Percentiles rank a stretch among this genome's conserved stretches.
Conservation (phyloP, 2,797 vertebrate species). For the Gastrophryne carolinensis region DNA sequence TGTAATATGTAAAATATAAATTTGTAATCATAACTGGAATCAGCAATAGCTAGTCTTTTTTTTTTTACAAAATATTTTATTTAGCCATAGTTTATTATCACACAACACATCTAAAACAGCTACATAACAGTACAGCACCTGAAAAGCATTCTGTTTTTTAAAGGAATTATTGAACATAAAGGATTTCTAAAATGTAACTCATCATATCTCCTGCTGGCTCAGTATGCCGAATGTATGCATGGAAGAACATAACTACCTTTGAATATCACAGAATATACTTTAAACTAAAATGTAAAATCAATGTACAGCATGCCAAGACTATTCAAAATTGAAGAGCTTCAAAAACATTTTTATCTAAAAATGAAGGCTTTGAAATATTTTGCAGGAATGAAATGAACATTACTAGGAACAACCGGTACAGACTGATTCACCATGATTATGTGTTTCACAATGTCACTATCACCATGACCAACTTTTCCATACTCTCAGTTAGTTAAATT, state of each 20-base stretch:
- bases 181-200: neutral
- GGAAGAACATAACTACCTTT: neutral
- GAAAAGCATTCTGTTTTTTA: neutral
- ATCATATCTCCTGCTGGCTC: neutral
- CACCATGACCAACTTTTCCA: no score
- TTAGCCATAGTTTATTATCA: no score
- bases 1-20: no score
- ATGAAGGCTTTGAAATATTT: slow-evolving; percentile 4
- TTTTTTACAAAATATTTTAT: no score
- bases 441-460: no score
- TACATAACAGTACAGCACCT: no score
- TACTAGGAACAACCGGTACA: neutral
- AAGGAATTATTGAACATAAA: neutral
- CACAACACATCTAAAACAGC: no score
- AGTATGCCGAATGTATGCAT: neutral
- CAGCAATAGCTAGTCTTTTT: no score
- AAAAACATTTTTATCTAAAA: neutral
- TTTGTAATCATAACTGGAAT: no score
- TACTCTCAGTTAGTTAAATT: no score
- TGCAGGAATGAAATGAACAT: neutral
- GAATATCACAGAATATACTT: neutral
- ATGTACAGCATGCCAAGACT: neutral
- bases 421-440: no score
- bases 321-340: neutral
- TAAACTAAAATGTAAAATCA: neutral